Evolutionary conservation across 2,888 invertebrate species (phyloP).

Genomic region (Andrena chrysosceles): DNA sequence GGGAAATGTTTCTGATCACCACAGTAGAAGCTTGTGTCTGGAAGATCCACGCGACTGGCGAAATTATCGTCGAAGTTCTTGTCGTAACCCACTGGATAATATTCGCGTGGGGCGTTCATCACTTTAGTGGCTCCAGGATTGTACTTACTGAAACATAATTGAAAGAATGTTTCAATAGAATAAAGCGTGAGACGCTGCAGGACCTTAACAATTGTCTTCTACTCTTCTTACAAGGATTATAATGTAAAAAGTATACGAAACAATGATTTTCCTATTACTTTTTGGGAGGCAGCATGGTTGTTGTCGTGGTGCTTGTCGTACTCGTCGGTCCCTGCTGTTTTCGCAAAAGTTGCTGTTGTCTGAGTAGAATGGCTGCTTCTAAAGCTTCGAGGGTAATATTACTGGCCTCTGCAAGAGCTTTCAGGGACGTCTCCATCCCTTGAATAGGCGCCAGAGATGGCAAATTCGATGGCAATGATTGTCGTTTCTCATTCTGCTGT

Average conservation of each 20-base stretch:
- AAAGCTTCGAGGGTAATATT: constrained; percentile 93
- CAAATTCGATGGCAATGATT: constrained; percentile 67
- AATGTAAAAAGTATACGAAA: background rate
- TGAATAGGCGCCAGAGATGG: constrained; percentile 80
- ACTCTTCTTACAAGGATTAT: too few relatives aligned
- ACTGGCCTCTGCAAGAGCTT: constrained; percentile 89
- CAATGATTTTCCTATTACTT: constrained; percentile 68
- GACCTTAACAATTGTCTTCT: too few relatives aligned
- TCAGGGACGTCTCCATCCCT: constrained; percentile 85
- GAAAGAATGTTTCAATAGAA: background rate
- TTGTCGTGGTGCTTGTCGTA: constrained; percentile 85
- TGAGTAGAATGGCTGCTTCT: constrained; percentile 90
- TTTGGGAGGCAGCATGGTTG: constrained; percentile 80
- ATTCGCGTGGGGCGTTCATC: constrained; percentile 96
- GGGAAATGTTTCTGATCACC: constrained; percentile 96
- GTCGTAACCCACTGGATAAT: constrained; percentile 95
- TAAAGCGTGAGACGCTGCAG: too few relatives aligned
- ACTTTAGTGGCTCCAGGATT: constrained; percentile 87
- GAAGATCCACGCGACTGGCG: constrained; percentile 93
- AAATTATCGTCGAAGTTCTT: constrained; percentile 96
- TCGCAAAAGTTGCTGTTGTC: constrained; percentile 89
- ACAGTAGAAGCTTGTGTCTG: constrained; percentile 93
- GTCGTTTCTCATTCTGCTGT: constrained; percentile 76
- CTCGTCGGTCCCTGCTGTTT: constrained; percentile 86
- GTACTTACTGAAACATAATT: constrained; percentile 62